Evolutionary conservation across 2,888 invertebrate genomes (phyloP).

Genomic region (Automeris io): DNA sequence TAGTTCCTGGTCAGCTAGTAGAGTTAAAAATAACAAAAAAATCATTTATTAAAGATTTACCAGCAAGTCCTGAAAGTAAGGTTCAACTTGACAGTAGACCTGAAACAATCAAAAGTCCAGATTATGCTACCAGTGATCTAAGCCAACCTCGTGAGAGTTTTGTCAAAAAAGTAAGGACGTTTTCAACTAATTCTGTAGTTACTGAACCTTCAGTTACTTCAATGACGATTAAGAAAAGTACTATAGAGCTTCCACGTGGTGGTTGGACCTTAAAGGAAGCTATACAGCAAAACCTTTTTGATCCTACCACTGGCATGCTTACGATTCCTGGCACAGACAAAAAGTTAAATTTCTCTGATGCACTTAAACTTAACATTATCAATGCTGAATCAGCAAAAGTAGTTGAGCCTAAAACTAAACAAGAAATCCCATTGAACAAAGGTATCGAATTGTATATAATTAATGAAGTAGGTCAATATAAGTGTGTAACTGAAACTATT

Average conservation of each 20-base stretch:
- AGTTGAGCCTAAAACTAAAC: conserved; percentile 84
- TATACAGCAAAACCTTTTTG: conserved; percentile 87
- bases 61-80: conserved; percentile 64
- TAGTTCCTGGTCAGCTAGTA: conserved; percentile 66
- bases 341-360: conserved; percentile 90
- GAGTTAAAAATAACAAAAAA: conserved; percentile 73
- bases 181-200: conserved; percentile 55
- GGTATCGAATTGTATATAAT: conserved; percentile 88
- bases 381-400: conserved; percentile 90
- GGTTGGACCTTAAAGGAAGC: conserved; percentile 92
- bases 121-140: conserved; percentile 46
- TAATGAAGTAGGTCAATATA: conserved; percentile 87
- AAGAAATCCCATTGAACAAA: conserved; percentile 80
- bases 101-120: conserved; percentile 78
- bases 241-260: conserved; percentile 87
- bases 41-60: conserved; percentile 66
- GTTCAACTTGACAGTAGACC: conserved; percentile 71
- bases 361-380: conserved; percentile 89
- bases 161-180: conserved; percentile 50
- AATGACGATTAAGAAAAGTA: conserved; percentile 79
- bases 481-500: conserved; percentile 66
- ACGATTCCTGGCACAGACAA: conserved; percentile 92
- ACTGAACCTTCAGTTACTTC: conserved; percentile 70
- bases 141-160: conserved; percentile 35
- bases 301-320: conserved; percentile 89